Percentiles rank a stretch among this genome's conserved stretches.
phyloP scores from a whole-genome alignment of 2,797 vertebrate genomes.

The Gorsachius magnificus region DNA sequence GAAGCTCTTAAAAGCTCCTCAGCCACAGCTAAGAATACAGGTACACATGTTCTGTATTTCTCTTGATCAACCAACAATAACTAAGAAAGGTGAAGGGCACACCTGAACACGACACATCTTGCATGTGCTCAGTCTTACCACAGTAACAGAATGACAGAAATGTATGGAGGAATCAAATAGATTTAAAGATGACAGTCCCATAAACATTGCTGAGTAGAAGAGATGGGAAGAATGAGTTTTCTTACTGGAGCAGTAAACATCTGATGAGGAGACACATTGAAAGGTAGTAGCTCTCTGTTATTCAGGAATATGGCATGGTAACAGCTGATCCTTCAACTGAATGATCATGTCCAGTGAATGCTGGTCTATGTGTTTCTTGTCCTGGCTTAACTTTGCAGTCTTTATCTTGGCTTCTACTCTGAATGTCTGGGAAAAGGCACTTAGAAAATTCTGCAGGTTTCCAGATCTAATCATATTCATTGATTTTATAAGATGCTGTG shows the following conservation, averaged over 20 bases:
- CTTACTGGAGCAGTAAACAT: not conserved
- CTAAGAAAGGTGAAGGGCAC: not conserved
- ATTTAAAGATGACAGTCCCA: not conserved
- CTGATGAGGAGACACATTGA: not conserved
- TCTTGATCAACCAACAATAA: not conserved
- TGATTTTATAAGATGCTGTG: not conserved
- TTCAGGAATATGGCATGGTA: not conserved
- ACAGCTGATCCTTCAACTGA: not conserved
- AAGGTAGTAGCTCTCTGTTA: not conserved
- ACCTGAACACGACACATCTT: not conserved
- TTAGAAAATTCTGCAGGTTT: not conserved
- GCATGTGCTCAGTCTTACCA: not conserved
- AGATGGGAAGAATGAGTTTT: not conserved
- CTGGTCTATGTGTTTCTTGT: not conserved
- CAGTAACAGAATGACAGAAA: not conserved
- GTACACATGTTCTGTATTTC: not conserved
- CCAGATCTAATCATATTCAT: not conserved
- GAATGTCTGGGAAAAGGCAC: not conserved
- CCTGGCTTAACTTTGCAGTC: not conserved
- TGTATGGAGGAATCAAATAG: not conserved
- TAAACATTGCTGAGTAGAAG: not conserved
- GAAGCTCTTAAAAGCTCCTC: not conserved
- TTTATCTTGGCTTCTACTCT: not conserved
- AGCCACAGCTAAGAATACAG: not conserved
- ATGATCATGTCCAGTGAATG: not conserved